Percentiles rank a stretch among this genome's conserved stretches.
Conservation (phyloP, 2,888 invertebrate genomes). For the Spodoptera littoralis region DNA sequence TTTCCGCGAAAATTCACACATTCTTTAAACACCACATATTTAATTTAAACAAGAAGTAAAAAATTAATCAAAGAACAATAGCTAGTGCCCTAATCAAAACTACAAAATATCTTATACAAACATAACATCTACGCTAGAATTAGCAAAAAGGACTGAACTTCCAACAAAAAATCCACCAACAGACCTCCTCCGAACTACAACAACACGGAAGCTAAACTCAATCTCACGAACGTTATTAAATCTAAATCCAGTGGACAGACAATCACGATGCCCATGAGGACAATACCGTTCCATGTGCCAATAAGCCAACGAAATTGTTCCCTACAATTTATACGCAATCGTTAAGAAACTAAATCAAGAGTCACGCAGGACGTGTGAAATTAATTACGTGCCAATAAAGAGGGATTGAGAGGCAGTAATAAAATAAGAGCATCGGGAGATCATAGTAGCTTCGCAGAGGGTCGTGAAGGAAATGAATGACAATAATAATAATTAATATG, state of each 20-base stretch:
- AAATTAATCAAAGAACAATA: too few species aligned
- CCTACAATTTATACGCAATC: constrained; percentile 61
- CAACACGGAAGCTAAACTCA: constrained; percentile 6
- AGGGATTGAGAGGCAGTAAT: constrained; percentile 64
- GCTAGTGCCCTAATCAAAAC: too few species aligned
- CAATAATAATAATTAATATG: too few species aligned
- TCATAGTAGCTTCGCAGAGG: constrained; percentile 54
- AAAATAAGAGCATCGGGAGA: constrained; percentile 65
- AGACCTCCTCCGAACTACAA: neutral
- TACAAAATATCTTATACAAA: too few species aligned
- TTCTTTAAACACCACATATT: too few species aligned
- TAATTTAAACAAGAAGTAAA: too few species aligned
- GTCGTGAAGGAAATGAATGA: constrained; percentile 55
- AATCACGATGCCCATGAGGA: constrained; percentile 65
- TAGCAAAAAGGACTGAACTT: neutral
- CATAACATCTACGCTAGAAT: too few species aligned
- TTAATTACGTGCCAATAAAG: constrained; percentile 70
- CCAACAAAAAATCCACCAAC: neutral
- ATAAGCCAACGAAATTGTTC: constrained; percentile 58
- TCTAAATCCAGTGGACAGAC: constrained; percentile 60
- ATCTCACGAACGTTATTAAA: constrained; percentile 60
- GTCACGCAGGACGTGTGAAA: constrained; percentile 67
- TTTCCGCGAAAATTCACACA: too few species aligned
- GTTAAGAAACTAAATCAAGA: constrained; percentile 62
- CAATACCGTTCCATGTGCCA: constrained; percentile 55